Conservation (phyloP, 2,113 vertebrate species). For the Bujurquina vittata region DNA sequence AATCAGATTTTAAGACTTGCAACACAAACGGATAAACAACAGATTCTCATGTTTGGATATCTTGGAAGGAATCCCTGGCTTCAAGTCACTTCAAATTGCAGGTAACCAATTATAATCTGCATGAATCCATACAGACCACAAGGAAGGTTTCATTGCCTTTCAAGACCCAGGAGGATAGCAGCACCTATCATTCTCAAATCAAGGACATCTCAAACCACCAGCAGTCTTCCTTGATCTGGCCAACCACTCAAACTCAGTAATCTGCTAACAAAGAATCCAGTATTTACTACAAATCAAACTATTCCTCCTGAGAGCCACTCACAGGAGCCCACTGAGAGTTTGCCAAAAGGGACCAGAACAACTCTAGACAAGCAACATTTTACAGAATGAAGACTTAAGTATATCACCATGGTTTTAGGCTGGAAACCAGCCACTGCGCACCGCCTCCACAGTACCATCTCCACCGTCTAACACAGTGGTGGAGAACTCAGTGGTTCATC, state of each 20-base stretch:
- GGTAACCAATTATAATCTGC: not conserved
- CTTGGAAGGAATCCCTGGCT: not conserved
- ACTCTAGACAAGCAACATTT: not conserved
- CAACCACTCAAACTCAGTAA: not conserved
- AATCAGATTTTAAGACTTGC: slow-evolving; percentile 6
- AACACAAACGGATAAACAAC: slow-evolving; percentile 32
- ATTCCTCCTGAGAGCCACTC: not conserved
- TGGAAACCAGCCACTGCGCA: not conserved
- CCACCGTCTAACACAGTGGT: not conserved
- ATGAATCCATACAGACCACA: not conserved
- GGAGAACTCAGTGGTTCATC: not conserved
- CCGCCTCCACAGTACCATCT: not conserved
- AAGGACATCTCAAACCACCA: not conserved
- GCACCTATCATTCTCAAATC: not conserved
- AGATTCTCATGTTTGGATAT: slow-evolving; percentile 18
- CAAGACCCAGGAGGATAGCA: not conserved
- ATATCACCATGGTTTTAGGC: not conserved
- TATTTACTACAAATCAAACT: not conserved
- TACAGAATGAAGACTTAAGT: not conserved
- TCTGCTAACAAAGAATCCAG: not conserved
- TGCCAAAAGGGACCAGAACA: not conserved
- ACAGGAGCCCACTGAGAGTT: not conserved
- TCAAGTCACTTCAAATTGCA: not conserved
- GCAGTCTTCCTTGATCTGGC: not conserved
- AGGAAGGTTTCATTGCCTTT: not conserved